Base-by-base conservation (phyloP, 2,797 vertebrate species). In the Pogonophryne albipinna region DNA sequence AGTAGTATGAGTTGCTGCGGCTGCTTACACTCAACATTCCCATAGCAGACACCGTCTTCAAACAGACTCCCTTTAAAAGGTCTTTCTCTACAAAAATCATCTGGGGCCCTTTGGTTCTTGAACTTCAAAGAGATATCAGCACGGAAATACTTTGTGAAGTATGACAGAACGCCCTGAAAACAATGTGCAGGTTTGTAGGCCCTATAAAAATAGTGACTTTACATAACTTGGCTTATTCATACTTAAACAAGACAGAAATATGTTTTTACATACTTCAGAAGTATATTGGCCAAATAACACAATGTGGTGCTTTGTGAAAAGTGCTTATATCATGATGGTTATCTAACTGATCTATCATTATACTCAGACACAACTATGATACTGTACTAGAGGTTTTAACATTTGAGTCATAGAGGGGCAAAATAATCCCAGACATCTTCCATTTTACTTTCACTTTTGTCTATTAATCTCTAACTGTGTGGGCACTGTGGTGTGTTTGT, bases 11-110 rank as follows among this genome's bases (percentile, higher is more conserved):
- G 73, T 60, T 42, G 52, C 8, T 50, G 72, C 8, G 2, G 47
- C 42, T 81, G 77, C 66, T 71, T 42, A 46, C 34, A 60, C 59
- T 80, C 34, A 13, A 47, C 78, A 87, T n/a, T 74, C 63, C 38
- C 66, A 10, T 58, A 71, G 71, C 46, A 62, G 66, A 50, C 45
- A 63, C 34, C 57, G 60, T 78, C 82, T 77, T 87, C 58, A 81
- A 71, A 82, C 65, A 79, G 83, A 75, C 67, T 87, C 52, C 66
- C 42, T 65, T 82, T 84, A 66, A 85, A 85, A 76, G 74, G 75
- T 73, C 58, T 61, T 67, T 74, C 64, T 80, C 60, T 58, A 45
- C 52, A 71, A 59, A 38, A 82, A 71, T 69, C 50, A 15, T 76
- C 66, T 68, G 44, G 14, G 5, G 59, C 44, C 38, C 71, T 27